Base-by-base conservation (phyloP, 2,113 vertebrate species). In the Rhinogobius similis region DNA sequence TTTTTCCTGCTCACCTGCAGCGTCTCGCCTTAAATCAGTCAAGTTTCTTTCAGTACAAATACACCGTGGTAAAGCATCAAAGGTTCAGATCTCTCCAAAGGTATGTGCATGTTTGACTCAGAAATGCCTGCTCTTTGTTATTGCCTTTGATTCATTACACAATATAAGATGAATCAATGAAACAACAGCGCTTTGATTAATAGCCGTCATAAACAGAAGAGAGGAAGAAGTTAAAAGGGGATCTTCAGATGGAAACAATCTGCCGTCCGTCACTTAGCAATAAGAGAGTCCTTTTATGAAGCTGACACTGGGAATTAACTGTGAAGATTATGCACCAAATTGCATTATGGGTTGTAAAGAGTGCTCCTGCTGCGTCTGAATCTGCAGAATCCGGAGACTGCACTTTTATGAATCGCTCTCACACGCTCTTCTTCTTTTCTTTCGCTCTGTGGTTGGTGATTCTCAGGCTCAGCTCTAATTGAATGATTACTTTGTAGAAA, bases 171-270 rank as follows among this genome's bases (percentile, higher is more conserved):
- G 32, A 50, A 59, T 82, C 53, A 27, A 62, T 76, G 81, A 72
- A 10, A 74, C 53, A 87, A 38, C 77, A 86, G 75, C 18, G 56
- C 20, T 52, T 73, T 86, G 65, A 83, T 86, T 67, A 85, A 66
- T 68, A 81, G 48, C 69, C 70, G 63, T 70, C 38, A 1, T 44
- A 65, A 78, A 64, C 68, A 68, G 36, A 78, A 64, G 21, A 59
- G 82, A 70, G 75, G 61, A 39, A 27, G 10, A 65, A 78, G 65
- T 62, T 82, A 41, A 86, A 82, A 82, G 70, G 18, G 58, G 26
- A 48, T 23, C 55, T 78, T 72, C 64, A 70, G 73, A 76, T 79
- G 62, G 80, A 85, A 86, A 65, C 78, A 55, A 68, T 75, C 65
- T 77, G 67, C 26, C 52, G 75, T 68, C 27, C 64, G 8, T 11